Evolutionary conservation across 2,113 vertebrate genomes (phyloP).

Genomic region (Trogon surrucura): DNA sequence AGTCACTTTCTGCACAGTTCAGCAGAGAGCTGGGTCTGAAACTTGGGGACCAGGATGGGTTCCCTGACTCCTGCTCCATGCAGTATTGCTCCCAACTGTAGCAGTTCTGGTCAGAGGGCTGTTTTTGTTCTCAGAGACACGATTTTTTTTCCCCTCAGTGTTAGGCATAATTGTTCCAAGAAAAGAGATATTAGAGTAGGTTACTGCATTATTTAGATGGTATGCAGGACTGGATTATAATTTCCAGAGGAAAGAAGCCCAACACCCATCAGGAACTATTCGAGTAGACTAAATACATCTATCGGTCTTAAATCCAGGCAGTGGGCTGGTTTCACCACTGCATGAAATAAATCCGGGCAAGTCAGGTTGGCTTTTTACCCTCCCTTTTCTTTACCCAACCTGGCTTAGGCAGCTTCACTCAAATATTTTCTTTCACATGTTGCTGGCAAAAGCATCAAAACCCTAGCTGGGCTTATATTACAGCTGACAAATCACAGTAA

Average conservation of each 20-base stretch:
- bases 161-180: background rate
- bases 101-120: background rate
- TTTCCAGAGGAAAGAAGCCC: conserved; percentile 23
- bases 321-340: background rate
- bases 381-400: background rate
- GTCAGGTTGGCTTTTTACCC: background rate
- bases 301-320: conserved; percentile 33
- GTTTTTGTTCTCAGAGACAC: background rate
- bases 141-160: background rate
- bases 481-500: conserved; percentile 71
- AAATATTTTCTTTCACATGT: conserved; percentile 63
- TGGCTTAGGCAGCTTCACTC: conserved; percentile 32
- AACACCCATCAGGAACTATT: background rate
- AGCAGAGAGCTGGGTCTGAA: background rate
- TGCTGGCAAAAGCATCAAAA: conserved; percentile 64
- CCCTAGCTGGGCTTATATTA: conserved; percentile 57
- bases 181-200: background rate
- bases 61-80: background rate
- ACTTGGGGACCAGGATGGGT: background rate
- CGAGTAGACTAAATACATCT: conserved; percentile 16
- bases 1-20: background rate
- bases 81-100: background rate
- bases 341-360: conserved; percentile 32
- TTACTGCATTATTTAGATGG: conserved; percentile 38
- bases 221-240: background rate